Percentiles rank a stretch among this genome's conserved stretches.
Conservation (phyloP, 2,888 invertebrate genomes). For the Clepsis dumicolana region DNA sequence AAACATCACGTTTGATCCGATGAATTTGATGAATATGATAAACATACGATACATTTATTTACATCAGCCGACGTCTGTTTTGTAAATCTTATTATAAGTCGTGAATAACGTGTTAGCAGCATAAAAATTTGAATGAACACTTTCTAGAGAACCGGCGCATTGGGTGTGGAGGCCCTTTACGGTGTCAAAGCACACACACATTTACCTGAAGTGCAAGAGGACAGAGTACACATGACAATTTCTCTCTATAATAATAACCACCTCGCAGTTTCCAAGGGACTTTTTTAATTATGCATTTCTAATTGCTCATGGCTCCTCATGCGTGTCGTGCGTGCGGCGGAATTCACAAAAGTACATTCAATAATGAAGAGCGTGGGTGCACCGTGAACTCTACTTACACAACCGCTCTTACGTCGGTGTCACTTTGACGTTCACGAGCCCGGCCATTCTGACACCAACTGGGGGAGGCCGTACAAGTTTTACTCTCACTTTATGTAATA, state of each 20-base stretch:
- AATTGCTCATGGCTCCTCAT: conserved; percentile 15
- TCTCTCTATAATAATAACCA: conserved; percentile 8
- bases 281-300: conserved; percentile 31
- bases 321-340: conserved; percentile 16
- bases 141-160: conserved; percentile 7
- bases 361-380: conserved; percentile 46
- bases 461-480: conserved; percentile 47
- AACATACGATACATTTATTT: not conserved
- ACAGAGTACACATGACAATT: conserved; percentile 9
- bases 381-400: conserved; percentile 43
- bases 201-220: conserved; percentile 14
- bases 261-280: conserved; percentile 23
- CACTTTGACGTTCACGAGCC: conserved; percentile 32
- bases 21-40: not conserved
- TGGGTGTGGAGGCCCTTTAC: conserved; percentile 27
- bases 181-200: conserved; percentile 10
- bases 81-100: not conserved
- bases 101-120: not conserved
- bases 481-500: conserved; percentile 62
- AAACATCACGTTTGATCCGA: not conserved
- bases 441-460: conserved; percentile 27
- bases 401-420: conserved; percentile 44
- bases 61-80: not conserved
- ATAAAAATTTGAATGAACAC: conserved; percentile 8
- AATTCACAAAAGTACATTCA: conserved; percentile 34